Base-by-base conservation (phyloP, 2,888 invertebrate species). In the Drosophila robusta region DNA sequence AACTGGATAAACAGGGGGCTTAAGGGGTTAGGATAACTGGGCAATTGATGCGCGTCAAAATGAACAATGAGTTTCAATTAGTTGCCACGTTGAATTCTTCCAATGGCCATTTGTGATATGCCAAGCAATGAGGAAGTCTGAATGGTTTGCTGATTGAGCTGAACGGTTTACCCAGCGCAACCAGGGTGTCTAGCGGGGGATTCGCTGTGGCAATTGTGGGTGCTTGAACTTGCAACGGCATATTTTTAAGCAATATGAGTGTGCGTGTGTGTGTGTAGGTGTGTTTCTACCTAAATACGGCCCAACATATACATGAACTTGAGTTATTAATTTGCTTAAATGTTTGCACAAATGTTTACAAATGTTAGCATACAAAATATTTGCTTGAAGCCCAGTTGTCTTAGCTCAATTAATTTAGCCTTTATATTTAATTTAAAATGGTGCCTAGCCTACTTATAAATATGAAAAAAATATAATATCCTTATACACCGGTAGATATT, bases 41-140 rank as follows among this genome's bases (percentile, higher is more conserved):
- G 50, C 85, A 85, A 88, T 83, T 88, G 85, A 88, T 83, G 85
- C 74, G 89, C 85, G 84, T 85, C 89, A 83, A 88, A 87, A 89
- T 81, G 89, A 79, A 89, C 87, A 86, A 89, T 89, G 74, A 85
- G 86, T 82, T 87, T 81, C 80, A 89, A 86, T 86, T 89, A 89
- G 85, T 75, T 69, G 63, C 38, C 75, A 73, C 70, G 58, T 75
- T 60, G 65, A 56, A 60, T 66, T 66, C 70, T 38, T 46, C 49
- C 60, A 74, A 55, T 73, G 45, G 51, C 51, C 61, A 70, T 75
- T 70, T 57, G 29, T 63, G 39, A 47, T 56, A 50, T 58, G 62
- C 36, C 47, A 34, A 32, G 84, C 87, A 82, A 82, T 87, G 85
- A 82, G 81, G 81, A 82, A 82, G 81, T 87, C 49, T 77, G 87